Evolutionary conservation across 2,888 invertebrate genomes (phyloP).

Genomic region (Lysandra bellargus): DNA sequence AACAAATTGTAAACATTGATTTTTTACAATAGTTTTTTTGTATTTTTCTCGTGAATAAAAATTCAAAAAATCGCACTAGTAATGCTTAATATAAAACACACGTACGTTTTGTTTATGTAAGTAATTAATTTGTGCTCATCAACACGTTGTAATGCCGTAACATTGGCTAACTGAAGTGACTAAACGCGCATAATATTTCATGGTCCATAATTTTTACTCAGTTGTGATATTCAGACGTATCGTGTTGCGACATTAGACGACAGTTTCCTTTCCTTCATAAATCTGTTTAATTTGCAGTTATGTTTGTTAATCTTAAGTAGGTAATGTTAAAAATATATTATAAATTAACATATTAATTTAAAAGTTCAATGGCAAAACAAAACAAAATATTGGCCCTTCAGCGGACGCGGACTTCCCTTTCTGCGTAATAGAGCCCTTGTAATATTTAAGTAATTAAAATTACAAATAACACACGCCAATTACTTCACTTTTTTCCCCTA

Average conservation of each 20-base stretch:
- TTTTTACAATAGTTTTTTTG: not conserved
- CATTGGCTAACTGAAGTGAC: conserved; percentile 29
- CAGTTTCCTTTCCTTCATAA: conserved; percentile 25
- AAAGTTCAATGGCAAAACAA: not conserved
- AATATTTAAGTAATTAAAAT: not conserved
- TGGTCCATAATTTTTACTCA: conserved; percentile 29
- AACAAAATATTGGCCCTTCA: not conserved
- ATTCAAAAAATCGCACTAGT: not conserved
- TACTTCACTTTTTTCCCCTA: not conserved
- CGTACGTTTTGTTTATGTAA: conserved; percentile 18
- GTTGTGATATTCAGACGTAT: conserved; percentile 24
- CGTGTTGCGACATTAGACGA: conserved; percentile 12
- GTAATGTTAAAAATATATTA: not conserved
- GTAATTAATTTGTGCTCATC: conserved; percentile 29
- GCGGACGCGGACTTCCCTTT: not conserved
- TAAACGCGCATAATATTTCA: conserved; percentile 30
- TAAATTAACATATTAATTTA: not conserved
- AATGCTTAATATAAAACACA: conserved; percentile 10
- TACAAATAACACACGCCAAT: not conserved
- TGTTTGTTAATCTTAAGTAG: not conserved
- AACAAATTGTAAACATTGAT: too few relatives aligned
- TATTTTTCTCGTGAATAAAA: not conserved
- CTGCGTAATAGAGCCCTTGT: not conserved
- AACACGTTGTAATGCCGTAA: conserved; percentile 30
- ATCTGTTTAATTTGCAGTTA: not conserved